Conservation (phyloP, 2,888 invertebrate genomes). For the Leptothorax acervorum region DNA sequence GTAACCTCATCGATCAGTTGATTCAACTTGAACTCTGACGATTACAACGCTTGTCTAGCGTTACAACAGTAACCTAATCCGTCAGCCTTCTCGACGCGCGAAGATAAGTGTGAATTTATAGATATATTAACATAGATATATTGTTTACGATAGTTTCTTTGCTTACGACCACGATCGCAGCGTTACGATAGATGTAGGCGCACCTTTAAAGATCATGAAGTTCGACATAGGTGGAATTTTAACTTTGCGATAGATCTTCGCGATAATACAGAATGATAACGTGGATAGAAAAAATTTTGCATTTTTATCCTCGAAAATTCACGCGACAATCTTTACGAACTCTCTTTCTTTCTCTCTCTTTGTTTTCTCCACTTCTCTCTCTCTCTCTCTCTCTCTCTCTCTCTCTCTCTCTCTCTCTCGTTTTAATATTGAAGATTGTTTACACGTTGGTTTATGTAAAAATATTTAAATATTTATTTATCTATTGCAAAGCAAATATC, state of each 20-base stretch:
- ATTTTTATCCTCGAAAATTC: not conserved
- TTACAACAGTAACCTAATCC: too few relatives aligned
- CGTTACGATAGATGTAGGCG: too few relatives aligned
- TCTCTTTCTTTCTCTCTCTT: not conserved
- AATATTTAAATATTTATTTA: conserved; percentile 13
- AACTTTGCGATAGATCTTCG: conserved; percentile 33
- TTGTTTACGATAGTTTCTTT: too few relatives aligned
- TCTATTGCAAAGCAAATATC: not conserved
- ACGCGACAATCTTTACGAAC: not conserved
- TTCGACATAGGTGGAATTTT: conserved; percentile 40
- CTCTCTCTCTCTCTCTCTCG: not conserved
- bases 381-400: not conserved
- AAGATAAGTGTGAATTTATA: too few relatives aligned
- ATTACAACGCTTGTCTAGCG: too few relatives aligned
- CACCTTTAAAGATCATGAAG: not conserved
- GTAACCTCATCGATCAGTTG: too few relatives aligned
- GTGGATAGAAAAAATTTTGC: not conserved
- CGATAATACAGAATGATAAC: conserved; percentile 33
- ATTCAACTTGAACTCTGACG: too few relatives aligned
- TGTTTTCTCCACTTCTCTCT: not conserved
- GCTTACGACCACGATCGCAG: too few relatives aligned
- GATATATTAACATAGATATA: too few relatives aligned
- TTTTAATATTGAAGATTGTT: not conserved
- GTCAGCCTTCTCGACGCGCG: too few relatives aligned
- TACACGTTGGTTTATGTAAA: not conserved